Evolutionary conservation across 2,888 invertebrate species (phyloP), one percentile per base, ranked within the genome.

Genomic region (Ethmia dodecea): DNA sequence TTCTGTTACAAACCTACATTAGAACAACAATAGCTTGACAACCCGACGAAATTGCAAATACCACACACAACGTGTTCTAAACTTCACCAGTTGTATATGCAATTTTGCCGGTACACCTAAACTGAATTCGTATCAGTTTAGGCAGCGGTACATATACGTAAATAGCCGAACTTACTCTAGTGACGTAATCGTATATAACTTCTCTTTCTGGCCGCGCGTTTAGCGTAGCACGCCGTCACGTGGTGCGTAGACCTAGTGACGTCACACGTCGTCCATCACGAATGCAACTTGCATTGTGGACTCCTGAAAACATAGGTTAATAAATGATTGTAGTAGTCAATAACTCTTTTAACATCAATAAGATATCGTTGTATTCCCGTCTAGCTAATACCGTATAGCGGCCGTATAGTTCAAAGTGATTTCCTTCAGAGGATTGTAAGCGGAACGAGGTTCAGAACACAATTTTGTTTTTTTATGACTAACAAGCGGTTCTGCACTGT

Each of bases 281-380:
- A 86, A 84, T 78, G 84, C 86, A 54, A 86, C 78, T 42, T 67
- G 83, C 86, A 86, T 86, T 76, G 83, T 80, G 79, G 80, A 71
- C 64, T 78, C 81, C 84, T 84, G 64, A 0, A 57, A 26, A 12
- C 6, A 5, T n/a, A n/a, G n/a, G n/a, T n/a, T n/a, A n/a, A n/a
- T n/a, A n/a, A n/a, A n/a, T n/a, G n/a, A n/a, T n/a, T n/a, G n/a
- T n/a, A n/a, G n/a, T n/a, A n/a, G n/a, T n/a, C n/a, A n/a, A n/a
- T n/a, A n/a, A n/a, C n/a, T n/a, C n/a, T n/a, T n/a, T n/a, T n/a
- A n/a, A n/a, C n/a, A n/a, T n/a, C n/a, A n/a, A n/a, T n/a, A n/a
- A n/a, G n/a, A n/a, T n/a, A n/a, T n/a, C n/a, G n/a, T n/a, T n/a
- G n/a, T n/a, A n/a, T n/a, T n/a, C n/a, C n/a, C n/a, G n/a, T n/a